Conservation (phyloP, 2,113 vertebrate genomes). For the Kryptolebias marmoratus region DNA sequence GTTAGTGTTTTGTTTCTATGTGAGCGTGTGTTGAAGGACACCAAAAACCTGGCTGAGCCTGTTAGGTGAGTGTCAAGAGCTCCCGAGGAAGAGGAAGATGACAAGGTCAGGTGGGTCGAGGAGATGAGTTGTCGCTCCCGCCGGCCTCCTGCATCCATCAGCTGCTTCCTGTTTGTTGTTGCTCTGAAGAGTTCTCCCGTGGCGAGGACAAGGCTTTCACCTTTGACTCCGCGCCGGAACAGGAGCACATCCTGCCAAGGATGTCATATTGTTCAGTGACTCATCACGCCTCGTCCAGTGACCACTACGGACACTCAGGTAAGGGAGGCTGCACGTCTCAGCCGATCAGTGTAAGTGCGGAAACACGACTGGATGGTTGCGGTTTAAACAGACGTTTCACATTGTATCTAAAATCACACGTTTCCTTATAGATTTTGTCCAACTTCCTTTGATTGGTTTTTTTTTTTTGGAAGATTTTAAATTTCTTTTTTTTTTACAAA, state of each 20-base stretch:
- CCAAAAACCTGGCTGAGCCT: conserved; percentile 28
- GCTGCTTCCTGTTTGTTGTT: conserved; percentile 82
- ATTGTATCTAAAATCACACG: too few relatives aligned
- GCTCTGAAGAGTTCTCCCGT: conserved; percentile 39
- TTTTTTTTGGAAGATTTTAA: too few relatives aligned
- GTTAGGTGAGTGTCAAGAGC: conserved; percentile 24
- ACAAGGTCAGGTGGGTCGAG: conserved; percentile 61
- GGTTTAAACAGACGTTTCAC: too few relatives aligned
- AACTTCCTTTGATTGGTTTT: too few relatives aligned
- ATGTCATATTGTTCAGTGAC: conserved; percentile 48
- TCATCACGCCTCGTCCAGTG: conserved; percentile 16
- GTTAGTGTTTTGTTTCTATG: conserved; percentile 27
- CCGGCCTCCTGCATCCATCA: conserved; percentile 52
- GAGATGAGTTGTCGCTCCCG: conserved; percentile 53
- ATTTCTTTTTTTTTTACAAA: conserved; percentile 38
- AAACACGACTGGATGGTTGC: not conserved
- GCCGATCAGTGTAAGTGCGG: conserved; percentile 14
- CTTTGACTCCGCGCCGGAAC: conserved; percentile 50
- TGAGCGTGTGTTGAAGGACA: conserved; percentile 39
- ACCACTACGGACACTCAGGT: not conserved
- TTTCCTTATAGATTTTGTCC: too few relatives aligned
- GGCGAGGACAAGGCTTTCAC: conserved; percentile 57
- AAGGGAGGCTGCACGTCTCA: too few relatives aligned
- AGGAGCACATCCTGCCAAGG: conserved; percentile 68
- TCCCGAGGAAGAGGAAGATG: conserved; percentile 70